phyloP scores from a whole-genome alignment of 2,113 vertebrate species.

The Piaya cayana region DNA sequence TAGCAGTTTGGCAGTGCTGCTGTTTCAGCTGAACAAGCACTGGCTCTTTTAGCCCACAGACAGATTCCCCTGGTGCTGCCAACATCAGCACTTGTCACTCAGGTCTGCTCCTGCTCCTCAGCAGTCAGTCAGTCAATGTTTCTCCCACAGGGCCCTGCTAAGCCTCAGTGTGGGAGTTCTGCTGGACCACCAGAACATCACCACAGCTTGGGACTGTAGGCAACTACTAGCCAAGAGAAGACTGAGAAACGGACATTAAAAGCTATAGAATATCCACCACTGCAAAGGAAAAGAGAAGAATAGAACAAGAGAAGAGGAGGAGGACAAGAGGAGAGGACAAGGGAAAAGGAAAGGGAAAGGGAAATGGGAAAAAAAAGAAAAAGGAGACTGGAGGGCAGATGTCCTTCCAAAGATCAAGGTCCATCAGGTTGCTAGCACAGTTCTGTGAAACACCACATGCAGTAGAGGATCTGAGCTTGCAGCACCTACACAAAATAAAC shows the following conservation, averaged over 20 bases:
- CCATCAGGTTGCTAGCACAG: not conserved
- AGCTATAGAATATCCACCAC: rapidly evolving
- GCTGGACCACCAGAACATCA: not conserved
- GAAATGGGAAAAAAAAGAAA: too few species aligned
- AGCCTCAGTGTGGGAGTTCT: not conserved
- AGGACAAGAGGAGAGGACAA: too few species aligned
- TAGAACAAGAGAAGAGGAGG: too few species aligned
- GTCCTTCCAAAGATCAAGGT: not conserved
- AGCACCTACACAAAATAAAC: not conserved
- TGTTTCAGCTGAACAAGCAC: not conserved
- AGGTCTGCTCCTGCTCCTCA: not conserved
- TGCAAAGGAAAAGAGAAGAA: not conserved
- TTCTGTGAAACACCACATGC: not conserved
- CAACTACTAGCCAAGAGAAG: not conserved
- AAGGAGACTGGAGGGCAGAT: not conserved
- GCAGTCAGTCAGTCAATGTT: not conserved
- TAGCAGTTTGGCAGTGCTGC: not conserved
- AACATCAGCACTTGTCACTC: not conserved
- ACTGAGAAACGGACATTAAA: not conserved
- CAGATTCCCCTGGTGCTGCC: not conserved
- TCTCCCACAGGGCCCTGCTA: not conserved
- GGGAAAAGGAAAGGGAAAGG: too few species aligned
- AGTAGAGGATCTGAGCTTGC: not conserved
- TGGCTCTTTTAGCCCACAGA: not conserved
- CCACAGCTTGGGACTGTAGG: not conserved